Conservation (phyloP, 2,888 invertebrate species). For the Rambutsinella grinnellia region DNA sequence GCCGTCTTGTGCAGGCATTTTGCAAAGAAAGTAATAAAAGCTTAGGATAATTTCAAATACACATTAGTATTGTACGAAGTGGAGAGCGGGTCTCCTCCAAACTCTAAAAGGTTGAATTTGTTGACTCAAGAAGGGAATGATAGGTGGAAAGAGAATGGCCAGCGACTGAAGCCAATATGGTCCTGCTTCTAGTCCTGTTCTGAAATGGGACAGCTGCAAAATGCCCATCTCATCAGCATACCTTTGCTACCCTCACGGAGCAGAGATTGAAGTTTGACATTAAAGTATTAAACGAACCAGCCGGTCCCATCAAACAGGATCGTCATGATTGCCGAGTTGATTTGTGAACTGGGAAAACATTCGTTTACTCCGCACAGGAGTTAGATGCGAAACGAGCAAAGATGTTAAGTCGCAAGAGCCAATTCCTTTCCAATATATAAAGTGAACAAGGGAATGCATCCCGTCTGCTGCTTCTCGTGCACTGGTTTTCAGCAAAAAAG, state of each 20-base stretch:
- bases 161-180: slow-evolving; percentile 34
- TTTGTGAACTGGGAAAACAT: slow-evolving; percentile 55
- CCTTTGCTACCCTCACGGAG: not conserved
- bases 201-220: slow-evolving; percentile 50
- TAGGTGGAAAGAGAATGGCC: not conserved
- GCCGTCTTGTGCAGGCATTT: too few species aligned
- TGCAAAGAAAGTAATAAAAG: too few species aligned
- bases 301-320: slow-evolving; percentile 58
- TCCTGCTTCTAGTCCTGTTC: slow-evolving; percentile 44
- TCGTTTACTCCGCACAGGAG: slow-evolving; percentile 29
- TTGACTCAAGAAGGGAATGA: not conserved
- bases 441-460: not conserved
- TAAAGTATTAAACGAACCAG: slow-evolving; percentile 30
- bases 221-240: slow-evolving; percentile 30
- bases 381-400: not conserved
- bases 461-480: slow-evolving; percentile 1
- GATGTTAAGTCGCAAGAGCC: not conserved
- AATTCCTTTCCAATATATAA: not conserved
- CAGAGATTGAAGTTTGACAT: slow-evolving; percentile 27
- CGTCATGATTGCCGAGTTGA: slow-evolving; percentile 56
- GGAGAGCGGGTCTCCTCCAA: not conserved
- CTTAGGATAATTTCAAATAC: too few species aligned
- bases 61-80: not conserved
- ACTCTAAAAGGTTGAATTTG: not conserved
- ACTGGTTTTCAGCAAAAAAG: slow-evolving; percentile 29